phyloP scores from a whole-genome alignment of 2,888 invertebrate genomes.

The Lottia scabra region DNA sequence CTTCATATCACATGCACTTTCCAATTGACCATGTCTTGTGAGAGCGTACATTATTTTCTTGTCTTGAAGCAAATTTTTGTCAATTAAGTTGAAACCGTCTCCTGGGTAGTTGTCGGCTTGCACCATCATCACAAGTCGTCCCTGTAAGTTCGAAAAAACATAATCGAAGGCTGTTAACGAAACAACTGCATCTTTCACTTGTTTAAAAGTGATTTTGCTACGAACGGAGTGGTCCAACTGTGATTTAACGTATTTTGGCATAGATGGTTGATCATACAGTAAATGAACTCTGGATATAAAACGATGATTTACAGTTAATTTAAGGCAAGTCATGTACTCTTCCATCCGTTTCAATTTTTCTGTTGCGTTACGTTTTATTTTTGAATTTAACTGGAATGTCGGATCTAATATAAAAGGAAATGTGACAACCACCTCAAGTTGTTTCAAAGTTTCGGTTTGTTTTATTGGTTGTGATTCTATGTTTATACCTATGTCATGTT shows the following conservation, averaged over 20 bases:
- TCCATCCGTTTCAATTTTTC: slow-evolving; percentile 6
- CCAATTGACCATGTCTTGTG: slow-evolving; percentile 14
- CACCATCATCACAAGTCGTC: slow-evolving; percentile 15
- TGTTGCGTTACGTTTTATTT: background rate
- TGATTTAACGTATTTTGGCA: background rate
- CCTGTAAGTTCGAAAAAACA: slow-evolving; percentile 4
- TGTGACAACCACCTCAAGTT: background rate
- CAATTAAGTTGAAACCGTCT: slow-evolving; percentile 11
- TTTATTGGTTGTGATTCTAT: too few relatives aligned
- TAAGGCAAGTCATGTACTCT: slow-evolving; percentile 10
- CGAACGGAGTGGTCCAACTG: background rate
- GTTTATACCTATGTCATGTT: too few relatives aligned
- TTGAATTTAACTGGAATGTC: background rate
- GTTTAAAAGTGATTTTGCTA: slow-evolving; percentile 1
- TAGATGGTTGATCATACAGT: slow-evolving; percentile 6
- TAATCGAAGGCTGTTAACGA: slow-evolving; percentile 5
- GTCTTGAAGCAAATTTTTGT: background rate
- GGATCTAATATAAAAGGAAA: slow-evolving; percentile 13
- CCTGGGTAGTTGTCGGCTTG: slow-evolving; percentile 20
- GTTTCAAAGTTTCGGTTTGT: too few relatives aligned
- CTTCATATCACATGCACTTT: slow-evolving; percentile 15
- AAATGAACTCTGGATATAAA: slow-evolving; percentile 9
- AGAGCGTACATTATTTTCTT: slow-evolving; percentile 15
- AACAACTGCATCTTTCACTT: background rate
- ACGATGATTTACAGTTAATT: slow-evolving; percentile 10